Evolutionary conservation across 2,797 vertebrate species (phyloP).

Genomic region (Molossus molossus): DNA sequence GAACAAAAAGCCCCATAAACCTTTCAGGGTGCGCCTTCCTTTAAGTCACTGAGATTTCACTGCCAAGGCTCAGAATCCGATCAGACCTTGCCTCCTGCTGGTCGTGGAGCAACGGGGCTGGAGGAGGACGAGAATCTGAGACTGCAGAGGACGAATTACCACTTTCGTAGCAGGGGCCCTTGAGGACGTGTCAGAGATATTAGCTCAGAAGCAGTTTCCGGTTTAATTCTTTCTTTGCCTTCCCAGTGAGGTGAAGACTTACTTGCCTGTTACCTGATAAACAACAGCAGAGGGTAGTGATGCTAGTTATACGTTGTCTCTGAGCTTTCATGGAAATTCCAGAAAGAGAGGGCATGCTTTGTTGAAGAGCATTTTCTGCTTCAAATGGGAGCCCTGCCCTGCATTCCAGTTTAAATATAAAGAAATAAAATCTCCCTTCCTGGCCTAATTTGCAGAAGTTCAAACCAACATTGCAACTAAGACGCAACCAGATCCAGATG

Average conservation of each 20-base stretch:
- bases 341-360: neutral
- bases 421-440: constrained; percentile 2
- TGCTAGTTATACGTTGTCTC: neutral
- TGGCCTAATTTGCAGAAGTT: neutral
- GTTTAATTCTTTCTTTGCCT: constrained; percentile 9
- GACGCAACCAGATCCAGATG: accelerated
- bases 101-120: neutral
- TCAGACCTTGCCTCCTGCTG: neutral
- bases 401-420: neutral
- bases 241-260: neutral
- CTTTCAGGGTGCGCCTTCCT: neutral
- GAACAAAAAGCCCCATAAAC: neutral
- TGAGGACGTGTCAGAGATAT: neutral
- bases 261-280: neutral
- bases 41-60: neutral
- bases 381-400: neutral
- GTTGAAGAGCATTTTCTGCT: neutral
- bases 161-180: neutral
- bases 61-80: neutral
- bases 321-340: constrained; percentile 32
- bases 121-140: neutral
- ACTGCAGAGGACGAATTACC: neutral
- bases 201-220: neutral
- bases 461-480: neutral
- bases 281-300: neutral